Percentiles rank a stretch among this genome's conserved stretches.
Evolutionary conservation across 2,797 vertebrate species (phyloP).

Genomic region (Pipistrellus pygmaeus): DNA sequence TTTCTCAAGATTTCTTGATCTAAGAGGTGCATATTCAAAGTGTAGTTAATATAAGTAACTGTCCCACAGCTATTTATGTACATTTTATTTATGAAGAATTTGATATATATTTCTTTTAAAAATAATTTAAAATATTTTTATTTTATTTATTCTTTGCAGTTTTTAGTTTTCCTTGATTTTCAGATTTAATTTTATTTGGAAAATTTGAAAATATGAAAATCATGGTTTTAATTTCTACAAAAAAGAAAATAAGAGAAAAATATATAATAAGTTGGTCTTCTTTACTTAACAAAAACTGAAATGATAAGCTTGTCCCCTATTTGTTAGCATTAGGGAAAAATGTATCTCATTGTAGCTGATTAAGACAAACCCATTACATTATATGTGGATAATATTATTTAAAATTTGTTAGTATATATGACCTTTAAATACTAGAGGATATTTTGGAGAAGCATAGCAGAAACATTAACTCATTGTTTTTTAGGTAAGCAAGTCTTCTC

Average conservation of each 20-base stretch:
- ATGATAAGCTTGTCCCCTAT: not conserved
- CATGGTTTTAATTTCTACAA: not conserved
- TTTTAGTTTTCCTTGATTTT: conserved; percentile 50
- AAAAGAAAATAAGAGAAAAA: conserved; percentile 25
- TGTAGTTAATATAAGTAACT: conserved; percentile 2
- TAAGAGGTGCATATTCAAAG: not conserved
- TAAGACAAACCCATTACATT: conserved; percentile 24
- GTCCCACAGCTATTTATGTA: not conserved
- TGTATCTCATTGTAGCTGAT: not conserved
- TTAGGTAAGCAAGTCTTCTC: conserved; percentile 33
- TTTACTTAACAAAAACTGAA: conserved; percentile 17
- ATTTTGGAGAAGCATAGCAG: conserved; percentile 35
- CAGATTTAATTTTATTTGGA: not conserved
- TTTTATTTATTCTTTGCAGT: not conserved
- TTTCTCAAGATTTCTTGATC: conserved; percentile 53
- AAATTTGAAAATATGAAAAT: conserved; percentile 14
- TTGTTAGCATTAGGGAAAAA: not conserved
- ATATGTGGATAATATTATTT: conserved; percentile 12
- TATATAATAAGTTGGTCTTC: not conserved
- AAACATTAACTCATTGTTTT: conserved; percentile 43
- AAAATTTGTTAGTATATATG: conserved; percentile 9
- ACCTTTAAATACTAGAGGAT: conserved; percentile 29
- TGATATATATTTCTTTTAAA: not conserved
- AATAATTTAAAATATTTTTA: conserved; percentile 32
- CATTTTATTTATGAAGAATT: conserved; percentile 22